Evolutionary conservation across 2,888 invertebrate species (phyloP).

Genomic region (Parascotia fuliginaria): DNA sequence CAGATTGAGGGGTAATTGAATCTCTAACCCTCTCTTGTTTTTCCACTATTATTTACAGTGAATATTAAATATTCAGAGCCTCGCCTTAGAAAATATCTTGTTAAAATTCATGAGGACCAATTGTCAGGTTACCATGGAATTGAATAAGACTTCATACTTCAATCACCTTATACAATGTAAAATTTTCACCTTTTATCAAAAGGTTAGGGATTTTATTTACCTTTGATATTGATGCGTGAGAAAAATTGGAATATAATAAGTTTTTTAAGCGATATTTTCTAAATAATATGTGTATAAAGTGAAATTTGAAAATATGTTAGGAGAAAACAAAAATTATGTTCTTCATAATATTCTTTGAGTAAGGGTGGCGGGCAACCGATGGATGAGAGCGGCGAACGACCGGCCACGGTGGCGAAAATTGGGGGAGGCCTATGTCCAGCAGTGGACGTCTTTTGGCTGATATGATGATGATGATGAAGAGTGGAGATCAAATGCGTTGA

Average conservation of each 20-base stretch:
- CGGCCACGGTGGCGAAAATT: no score
- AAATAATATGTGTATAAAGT: no score
- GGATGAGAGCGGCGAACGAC: no score
- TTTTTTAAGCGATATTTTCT: neutral
- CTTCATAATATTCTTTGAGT: no score
- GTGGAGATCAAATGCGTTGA: no score
- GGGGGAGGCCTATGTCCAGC: no score
- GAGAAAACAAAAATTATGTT: no score
- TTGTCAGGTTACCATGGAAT: constrained; percentile 63
- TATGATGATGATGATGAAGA: no score
- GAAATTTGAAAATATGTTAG: no score
- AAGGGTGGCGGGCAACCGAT: no score
- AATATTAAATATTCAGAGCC: constrained; percentile 1
- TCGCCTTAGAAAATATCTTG: constrained; percentile 66
- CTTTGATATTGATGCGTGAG: neutral
- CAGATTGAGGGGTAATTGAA: no score
- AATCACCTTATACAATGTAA: constrained; percentile 1
- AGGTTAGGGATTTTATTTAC: neutral
- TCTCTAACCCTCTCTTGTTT: neutral
- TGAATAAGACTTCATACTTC: constrained; percentile 54
- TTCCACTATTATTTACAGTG: neutral
- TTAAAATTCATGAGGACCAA: constrained; percentile 78
- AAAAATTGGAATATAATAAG: neutral
- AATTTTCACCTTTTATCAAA: neutral
- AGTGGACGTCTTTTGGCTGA: no score